Base-by-base conservation (phyloP, 2,888 invertebrate species). In the Metopia argyrocephala region DNA sequence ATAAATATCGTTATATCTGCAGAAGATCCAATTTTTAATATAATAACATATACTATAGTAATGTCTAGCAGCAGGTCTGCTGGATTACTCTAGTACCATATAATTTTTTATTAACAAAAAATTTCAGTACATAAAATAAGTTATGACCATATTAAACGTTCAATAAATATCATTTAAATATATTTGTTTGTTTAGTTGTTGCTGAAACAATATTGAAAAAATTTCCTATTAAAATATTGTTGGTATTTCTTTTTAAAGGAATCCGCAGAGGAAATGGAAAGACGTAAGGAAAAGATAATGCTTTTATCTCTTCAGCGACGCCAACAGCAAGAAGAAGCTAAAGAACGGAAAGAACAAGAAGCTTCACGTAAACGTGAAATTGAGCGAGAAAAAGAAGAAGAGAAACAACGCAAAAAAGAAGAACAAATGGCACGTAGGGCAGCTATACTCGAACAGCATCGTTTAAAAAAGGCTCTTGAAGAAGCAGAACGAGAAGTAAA, bases 241-340 rank as follows among this genome's bases (percentile, higher is more conserved):
- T 9, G n/a, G 54, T 46, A 54, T 21, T 62, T 73, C 61, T 74
- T 73, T 94, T 94, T 87, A 93, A 94, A 97, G 96, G 94, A 94
- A 87, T 94, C 94, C 6, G 93, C 96, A 71, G 96, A 97, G 85
- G 97, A 97, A 91, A 96, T 97, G 95, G 96, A 97, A 90, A 94
- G 94, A 82, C 97, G 96, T 89, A 98, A 97, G 89, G 97, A 98
- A 89, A 94, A 94, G 85, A 96, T 98, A 80, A 95, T 98, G 93
- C 91, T 97, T 90, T 92, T 96, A 87, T 97, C 98, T 12, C 91
- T 97, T 85, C 97, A 97, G 90, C 93, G 98, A 86, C 94, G 96
- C 85, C 97, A 97, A 89, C 95, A 97, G 84, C 96, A 96, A 85
- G 98, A 98, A 89, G 96, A 96, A 90, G 93, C 95, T 78, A 94